Evolutionary conservation across 2,797 vertebrate species (phyloP).

Genomic region (Pteropus rufus): DNA sequence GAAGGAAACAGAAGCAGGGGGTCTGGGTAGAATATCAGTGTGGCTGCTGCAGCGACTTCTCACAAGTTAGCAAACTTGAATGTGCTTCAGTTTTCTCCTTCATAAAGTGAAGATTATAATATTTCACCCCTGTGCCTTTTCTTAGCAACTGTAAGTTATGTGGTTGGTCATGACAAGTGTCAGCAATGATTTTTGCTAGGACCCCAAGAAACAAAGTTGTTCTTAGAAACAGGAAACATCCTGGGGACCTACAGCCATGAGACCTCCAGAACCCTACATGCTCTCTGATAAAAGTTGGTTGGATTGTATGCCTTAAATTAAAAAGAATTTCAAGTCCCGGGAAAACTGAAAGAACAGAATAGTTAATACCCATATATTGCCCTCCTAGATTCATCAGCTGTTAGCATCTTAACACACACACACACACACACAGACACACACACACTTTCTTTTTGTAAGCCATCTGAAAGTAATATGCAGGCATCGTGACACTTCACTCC

Average conservation of each 20-base stretch:
- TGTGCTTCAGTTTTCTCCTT: not conserved
- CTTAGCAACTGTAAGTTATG: not conserved
- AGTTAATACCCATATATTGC: not conserved
- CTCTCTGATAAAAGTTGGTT: not conserved
- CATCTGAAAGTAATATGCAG: not conserved
- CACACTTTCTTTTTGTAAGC: not conserved
- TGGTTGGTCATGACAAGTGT: not conserved
- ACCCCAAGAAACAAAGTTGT: not conserved
- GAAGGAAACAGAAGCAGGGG: not conserved
- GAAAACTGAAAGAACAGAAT: not conserved
- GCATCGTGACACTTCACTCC: not conserved
- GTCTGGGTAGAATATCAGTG: not conserved
- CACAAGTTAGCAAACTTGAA: not conserved
- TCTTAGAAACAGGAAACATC: not conserved
- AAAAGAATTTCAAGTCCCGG: not conserved
- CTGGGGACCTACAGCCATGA: not conserved
- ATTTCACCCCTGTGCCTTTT: not conserved
- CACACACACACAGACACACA: not conserved
- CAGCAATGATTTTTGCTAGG: not conserved
- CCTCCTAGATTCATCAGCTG: not conserved
- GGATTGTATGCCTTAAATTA: not conserved
- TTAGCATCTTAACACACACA: not conserved
- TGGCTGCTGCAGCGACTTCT: not conserved
- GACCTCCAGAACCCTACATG: not conserved
- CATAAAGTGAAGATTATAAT: not conserved